phyloP scores from a whole-genome alignment of 2,113 vertebrate species.

The Pygoscelis antarcticus region DNA sequence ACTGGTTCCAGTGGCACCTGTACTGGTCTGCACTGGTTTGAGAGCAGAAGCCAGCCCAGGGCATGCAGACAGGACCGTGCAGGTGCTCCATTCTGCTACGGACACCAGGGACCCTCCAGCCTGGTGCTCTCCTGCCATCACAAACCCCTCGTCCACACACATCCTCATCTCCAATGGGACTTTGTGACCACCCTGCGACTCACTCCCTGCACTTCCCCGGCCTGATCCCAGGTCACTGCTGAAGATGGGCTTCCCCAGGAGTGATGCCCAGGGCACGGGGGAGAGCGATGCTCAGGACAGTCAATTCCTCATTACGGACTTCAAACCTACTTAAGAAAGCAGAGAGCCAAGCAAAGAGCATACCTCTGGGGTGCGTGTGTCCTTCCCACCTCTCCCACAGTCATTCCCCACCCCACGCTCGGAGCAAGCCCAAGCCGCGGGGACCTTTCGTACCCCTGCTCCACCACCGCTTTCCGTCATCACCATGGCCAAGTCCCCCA shows the following conservation, averaged over 20 bases:
- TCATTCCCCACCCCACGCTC: rapidly evolving
- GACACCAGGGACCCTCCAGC: neutral
- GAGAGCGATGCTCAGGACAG: neutral
- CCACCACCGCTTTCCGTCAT: rapidly evolving
- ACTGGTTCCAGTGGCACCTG: neutral
- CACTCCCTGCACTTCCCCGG: neutral
- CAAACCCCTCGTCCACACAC: neutral
- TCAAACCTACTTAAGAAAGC: neutral
- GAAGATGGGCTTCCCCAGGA: neutral
- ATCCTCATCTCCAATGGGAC: neutral
- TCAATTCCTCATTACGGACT: neutral
- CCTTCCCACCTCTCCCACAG: neutral
- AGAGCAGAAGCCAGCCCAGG: neutral
- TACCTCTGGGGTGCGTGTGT: rapidly evolving
- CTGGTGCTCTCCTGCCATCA: neutral
- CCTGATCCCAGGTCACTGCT: neutral
- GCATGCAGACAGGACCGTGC: neutral
- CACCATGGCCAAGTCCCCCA: neutral
- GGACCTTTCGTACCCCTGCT: neutral
- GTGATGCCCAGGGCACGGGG: neutral
- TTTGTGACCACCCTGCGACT: neutral
- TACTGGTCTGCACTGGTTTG: neutral
- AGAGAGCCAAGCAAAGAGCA: neutral
- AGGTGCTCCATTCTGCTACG: neutral
- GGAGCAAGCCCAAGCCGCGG: rapidly evolving